Evolutionary conservation across 35 echinoderm and acorn worm species (phyloP).

Genomic region (Diadema setosum): DNA sequence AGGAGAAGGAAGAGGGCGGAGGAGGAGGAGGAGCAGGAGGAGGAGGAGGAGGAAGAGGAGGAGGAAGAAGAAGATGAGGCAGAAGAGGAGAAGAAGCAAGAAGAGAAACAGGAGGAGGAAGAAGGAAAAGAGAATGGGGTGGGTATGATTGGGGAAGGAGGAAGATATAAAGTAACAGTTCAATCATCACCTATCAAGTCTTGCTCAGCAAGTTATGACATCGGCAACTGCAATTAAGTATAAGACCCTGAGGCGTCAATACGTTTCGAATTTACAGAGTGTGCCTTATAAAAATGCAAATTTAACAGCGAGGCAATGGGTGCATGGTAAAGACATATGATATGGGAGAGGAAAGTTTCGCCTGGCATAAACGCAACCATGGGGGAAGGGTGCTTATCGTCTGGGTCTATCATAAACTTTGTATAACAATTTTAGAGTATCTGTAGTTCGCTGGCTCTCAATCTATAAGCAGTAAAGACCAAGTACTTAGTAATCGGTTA

Average conservation of each 20-base stretch:
- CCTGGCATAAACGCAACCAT: neutral
- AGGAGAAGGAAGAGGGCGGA: neutral
- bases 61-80: neutral
- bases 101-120: neutral
- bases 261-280: too few relatives aligned
- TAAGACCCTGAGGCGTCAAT: too few relatives aligned
- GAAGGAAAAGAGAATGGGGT: neutral
- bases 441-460: neutral
- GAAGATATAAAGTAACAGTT: neutral
- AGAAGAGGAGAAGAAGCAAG: neutral
- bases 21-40: neutral
- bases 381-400: too few relatives aligned
- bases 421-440: neutral
- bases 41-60: neutral
- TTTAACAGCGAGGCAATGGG: too few relatives aligned
- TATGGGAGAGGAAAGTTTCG: neutral
- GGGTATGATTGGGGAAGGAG: neutral
- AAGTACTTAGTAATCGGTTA: neutral
- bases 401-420: neutral
- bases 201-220: too few relatives aligned
- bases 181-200: too few relatives aligned
- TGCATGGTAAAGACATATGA: neutral
- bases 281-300: too few relatives aligned
- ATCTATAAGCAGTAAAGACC: neutral
- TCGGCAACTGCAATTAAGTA: too few relatives aligned